Evolutionary conservation across 1,140 invertebrate species (phyloP), one percentile per base, ranked within the genome.

Genomic region (Leptinotarsa defecta): DNA sequence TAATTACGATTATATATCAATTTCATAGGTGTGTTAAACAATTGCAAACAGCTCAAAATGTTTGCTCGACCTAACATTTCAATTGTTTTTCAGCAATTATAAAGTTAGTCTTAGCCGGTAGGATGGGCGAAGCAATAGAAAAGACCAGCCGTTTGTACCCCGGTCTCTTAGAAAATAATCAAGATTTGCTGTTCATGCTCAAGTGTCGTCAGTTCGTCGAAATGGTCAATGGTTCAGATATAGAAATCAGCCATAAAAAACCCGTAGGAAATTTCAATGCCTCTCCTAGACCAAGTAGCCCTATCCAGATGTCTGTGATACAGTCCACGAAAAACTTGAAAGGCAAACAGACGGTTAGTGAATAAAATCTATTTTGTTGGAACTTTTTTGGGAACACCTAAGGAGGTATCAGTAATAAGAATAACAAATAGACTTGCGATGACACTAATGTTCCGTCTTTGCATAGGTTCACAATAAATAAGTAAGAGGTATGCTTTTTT

Each of bases 121-220:
- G 94, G 81, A 96, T 98, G 90, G 94, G 95, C 19, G 96, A 98
- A 87, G 97, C 98, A 63, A 96, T 99, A 83, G 94, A 97, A 82
- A 88, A 91, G 74, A 97, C 97, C 67, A 91, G 92, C 84, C 90
- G 93, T 82, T 87, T 97, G 74, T 99, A 97, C 88, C 97, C 97
- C 8, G 94, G 93, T 15, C 88, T 99, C 57, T 87, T 99, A 80
- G 95, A 98, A 85, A 89, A 91, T 63, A 96, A 98, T 87, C 91
- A 91, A 79, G 95, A 98, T 85, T 88, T 99, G 78, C 90, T 96
- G 82, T 98, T 99, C 86, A 92, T 96, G 86, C 89, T 99, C 72
- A 98, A 98, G 86, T 98, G 96, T 87, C 92, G 98, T 79, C 97
- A 99, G 88, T 99, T 99, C 88, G 94, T 99, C 27, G 98, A 99